phyloP scores from a whole-genome alignment of 2,888 invertebrate genomes.

The Stomorhina lunata region DNA sequence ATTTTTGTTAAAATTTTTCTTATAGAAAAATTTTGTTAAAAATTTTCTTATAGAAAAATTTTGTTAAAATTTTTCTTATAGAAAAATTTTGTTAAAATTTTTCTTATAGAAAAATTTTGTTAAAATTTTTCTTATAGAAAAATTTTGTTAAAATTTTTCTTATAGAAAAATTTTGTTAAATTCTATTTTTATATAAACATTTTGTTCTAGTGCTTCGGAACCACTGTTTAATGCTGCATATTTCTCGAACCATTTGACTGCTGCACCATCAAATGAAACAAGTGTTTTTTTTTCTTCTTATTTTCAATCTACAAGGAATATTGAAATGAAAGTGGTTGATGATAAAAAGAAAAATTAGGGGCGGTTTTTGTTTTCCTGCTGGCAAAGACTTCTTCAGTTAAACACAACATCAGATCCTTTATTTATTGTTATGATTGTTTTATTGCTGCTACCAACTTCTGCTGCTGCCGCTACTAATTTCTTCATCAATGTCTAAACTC shows the following conservation, averaged over 20 bases:
- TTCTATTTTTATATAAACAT: conserved; percentile 3
- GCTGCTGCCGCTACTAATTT: conserved; percentile 23
- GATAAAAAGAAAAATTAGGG: conserved; percentile 39
- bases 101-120: too few relatives aligned
- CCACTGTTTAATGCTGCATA: background rate
- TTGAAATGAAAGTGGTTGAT: conserved; percentile 22
- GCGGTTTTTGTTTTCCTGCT: conserved; percentile 49
- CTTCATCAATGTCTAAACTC: conserved; percentile 19
- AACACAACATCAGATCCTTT: conserved; percentile 46
- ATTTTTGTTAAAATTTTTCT: too few relatives aligned
- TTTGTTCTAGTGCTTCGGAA: background rate
- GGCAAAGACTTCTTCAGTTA: conserved; percentile 47
- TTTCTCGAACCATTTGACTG: conserved; percentile 14
- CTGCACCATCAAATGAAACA: conserved; percentile 33
- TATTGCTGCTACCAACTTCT: conserved; percentile 40
- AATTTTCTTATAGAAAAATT: too few relatives aligned
- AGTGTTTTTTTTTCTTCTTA: conserved; percentile 52
- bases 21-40: too few relatives aligned
- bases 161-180: too few relatives aligned
- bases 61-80: too few relatives aligned
- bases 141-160: too few relatives aligned
- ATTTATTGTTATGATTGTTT: conserved; percentile 65
- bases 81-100: too few relatives aligned
- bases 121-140: too few relatives aligned
- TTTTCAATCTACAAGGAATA: too few relatives aligned